Evolutionary conservation across 2,797 vertebrate genomes (phyloP).

Genomic region (Lacerta bilineata): DNA sequence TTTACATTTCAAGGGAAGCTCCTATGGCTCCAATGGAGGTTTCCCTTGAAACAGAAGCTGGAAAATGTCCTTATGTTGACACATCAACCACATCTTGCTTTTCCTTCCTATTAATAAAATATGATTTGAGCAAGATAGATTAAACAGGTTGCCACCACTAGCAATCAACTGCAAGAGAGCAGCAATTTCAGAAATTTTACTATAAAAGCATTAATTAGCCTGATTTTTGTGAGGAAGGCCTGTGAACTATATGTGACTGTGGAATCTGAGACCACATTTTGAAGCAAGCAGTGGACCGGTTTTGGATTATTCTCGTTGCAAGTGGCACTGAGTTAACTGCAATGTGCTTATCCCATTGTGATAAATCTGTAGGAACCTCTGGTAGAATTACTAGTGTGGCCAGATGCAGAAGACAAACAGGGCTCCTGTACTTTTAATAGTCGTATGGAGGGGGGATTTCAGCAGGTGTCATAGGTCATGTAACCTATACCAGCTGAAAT

Average conservation of each 20-base stretch:
- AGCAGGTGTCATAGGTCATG: background rate
- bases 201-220: background rate
- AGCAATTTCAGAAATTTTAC: background rate
- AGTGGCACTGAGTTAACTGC: constrained; percentile 5
- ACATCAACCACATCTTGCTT: background rate
- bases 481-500: too few relatives aligned
- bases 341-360: background rate
- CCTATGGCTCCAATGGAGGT: background rate
- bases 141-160: background rate
- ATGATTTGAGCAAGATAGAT: background rate
- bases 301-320: constrained; percentile 26
- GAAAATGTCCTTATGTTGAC: background rate
- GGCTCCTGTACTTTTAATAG: background rate
- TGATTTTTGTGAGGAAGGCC: background rate
- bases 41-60: background rate
- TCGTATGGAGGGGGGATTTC: background rate
- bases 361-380: constrained; percentile 17
- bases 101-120: background rate
- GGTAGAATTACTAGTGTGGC: too few relatives aligned
- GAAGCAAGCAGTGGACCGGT: constrained; percentile 10
- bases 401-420: too few relatives aligned
- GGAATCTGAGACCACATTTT: background rate
- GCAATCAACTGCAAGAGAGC: background rate
- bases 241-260: background rate
- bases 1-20: background rate